These are phyloP conservation scores for Anoplopoma fimbria DNA, from an alignment of 2,113 vertebrate species.

Conservation along the genomic window DNA sequence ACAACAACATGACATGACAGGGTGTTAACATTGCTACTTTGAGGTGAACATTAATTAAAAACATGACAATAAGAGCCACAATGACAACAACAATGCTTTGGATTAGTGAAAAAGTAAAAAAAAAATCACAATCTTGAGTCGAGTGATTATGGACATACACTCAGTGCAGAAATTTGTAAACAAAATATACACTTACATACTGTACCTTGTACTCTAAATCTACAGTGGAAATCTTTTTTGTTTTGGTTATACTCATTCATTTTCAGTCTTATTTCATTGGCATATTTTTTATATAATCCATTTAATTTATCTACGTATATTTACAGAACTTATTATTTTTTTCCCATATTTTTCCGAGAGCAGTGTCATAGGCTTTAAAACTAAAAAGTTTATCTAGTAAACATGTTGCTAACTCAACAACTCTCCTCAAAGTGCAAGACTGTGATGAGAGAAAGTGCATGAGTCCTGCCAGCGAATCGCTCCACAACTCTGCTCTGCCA, in stretches of 20 bases:
- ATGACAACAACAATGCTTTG: constrained; percentile 56
- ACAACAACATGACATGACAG: constrained; percentile 32
- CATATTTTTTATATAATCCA: constrained; percentile 45
- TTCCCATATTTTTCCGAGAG: constrained; percentile 25
- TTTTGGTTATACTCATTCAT: constrained; percentile 62
- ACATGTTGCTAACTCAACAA: constrained; percentile 43
- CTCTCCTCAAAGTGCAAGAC: constrained; percentile 71
- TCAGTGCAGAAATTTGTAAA: constrained; percentile 59
- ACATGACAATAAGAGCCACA: constrained; percentile 29
- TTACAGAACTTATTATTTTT: constrained; percentile 49
- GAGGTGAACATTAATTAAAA: constrained; percentile 39
- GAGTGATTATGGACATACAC: constrained; percentile 54
- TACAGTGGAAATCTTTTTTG: constrained; percentile 55
- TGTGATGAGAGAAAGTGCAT: constrained; percentile 61
- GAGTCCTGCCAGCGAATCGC: constrained; percentile 31
- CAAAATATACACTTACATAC: constrained; percentile 63
- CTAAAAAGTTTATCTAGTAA: constrained; percentile 42
- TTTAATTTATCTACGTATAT: constrained; percentile 51
- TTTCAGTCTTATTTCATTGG: constrained; percentile 42
- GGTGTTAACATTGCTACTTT: constrained; percentile 25
- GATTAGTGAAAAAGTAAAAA: constrained; percentile 63
- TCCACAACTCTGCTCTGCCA: constrained; percentile 11
- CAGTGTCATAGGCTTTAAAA: constrained; percentile 26
- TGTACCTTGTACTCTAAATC: constrained; percentile 45
- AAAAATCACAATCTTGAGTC: constrained; percentile 73